A percentile compares a stretch with the other conserved stretches of the same genome.
Evolutionary conservation across 2,888 invertebrate species (phyloP).

Genomic region (Heliothis peltigera): DNA sequence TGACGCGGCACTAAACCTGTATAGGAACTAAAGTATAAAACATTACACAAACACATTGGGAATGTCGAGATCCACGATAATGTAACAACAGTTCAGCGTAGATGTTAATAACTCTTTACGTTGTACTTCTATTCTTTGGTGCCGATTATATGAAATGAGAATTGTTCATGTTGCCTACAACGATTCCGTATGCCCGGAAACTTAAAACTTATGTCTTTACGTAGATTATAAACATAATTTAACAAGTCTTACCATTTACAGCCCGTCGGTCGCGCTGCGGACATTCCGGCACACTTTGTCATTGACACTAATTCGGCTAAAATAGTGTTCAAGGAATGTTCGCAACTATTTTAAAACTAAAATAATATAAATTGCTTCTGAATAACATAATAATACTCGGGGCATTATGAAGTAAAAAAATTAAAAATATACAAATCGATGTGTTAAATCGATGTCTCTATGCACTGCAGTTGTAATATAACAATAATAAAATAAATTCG

Average conservation of each 20-base stretch:
- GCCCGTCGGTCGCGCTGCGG: conserved; percentile 71
- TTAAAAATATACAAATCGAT: conserved; percentile 47
- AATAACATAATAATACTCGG: conserved; percentile 74
- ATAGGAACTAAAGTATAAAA: conserved; percentile 72
- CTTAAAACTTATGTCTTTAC: conserved; percentile 61
- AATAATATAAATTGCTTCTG: conserved; percentile 59
- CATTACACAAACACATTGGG: conserved; percentile 77
- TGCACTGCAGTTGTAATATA: conserved; percentile 19
- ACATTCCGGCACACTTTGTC: conserved; percentile 59
- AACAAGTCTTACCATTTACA: conserved; percentile 83
- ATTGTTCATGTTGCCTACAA: conserved; percentile 62
- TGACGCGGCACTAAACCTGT: conserved; percentile 65
- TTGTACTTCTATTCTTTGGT: conserved; percentile 86
- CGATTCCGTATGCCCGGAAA: conserved; percentile 59
- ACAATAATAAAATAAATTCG: conserved; percentile 24
- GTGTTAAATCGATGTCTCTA: conserved; percentile 25
- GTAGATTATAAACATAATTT: conserved; percentile 64
- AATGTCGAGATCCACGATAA: conserved; percentile 85
- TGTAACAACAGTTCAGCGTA: conserved; percentile 62
- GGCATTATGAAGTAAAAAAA: conserved; percentile 47
- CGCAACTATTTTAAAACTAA: conserved; percentile 58
- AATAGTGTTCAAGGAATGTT: conserved; percentile 37
- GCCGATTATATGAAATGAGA: conserved; percentile 69
- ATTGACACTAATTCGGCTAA: conserved; percentile 60
- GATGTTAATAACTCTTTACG: conserved; percentile 58